Percentiles rank a stretch among this genome's conserved stretches.
phyloP scores from a whole-genome alignment of 2,797 vertebrate genomes.

The Schizothorax lantsangensis region DNA sequence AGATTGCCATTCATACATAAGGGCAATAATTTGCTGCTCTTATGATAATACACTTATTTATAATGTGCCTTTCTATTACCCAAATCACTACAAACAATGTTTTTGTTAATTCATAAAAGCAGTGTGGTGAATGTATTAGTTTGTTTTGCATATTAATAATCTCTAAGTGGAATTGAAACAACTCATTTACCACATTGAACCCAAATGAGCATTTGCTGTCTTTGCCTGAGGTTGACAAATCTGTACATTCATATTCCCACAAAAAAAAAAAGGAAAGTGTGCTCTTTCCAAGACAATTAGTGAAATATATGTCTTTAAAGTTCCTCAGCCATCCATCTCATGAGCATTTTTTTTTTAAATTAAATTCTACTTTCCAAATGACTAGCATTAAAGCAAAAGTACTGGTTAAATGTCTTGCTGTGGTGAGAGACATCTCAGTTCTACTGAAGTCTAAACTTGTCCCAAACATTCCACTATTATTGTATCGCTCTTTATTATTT shows the following conservation, averaged over 20 bases:
- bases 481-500: slow-evolving; percentile 66
- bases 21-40: not conserved
- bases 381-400: not conserved
- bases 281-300: not conserved
- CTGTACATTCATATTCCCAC: no score
- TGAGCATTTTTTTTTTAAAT: not conserved
- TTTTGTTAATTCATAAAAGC: not conserved
- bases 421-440: not conserved
- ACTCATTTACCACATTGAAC: no score
- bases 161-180: no score
- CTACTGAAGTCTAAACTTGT: slow-evolving; percentile 65
- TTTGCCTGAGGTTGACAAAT: not conserved
- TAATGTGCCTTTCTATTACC: not conserved
- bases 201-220: not conserved
- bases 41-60: not conserved
- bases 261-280: no score
- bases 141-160: no score
- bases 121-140: not conserved
- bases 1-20: not conserved
- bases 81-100: not conserved
- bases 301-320: not conserved
- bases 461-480: slow-evolving; percentile 65
- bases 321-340: not conserved
- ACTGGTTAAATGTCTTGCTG: not conserved
- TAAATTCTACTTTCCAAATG: not conserved